Base-by-base conservation (phyloP, 2,113 vertebrate genomes). In the Natator depressus region DNA sequence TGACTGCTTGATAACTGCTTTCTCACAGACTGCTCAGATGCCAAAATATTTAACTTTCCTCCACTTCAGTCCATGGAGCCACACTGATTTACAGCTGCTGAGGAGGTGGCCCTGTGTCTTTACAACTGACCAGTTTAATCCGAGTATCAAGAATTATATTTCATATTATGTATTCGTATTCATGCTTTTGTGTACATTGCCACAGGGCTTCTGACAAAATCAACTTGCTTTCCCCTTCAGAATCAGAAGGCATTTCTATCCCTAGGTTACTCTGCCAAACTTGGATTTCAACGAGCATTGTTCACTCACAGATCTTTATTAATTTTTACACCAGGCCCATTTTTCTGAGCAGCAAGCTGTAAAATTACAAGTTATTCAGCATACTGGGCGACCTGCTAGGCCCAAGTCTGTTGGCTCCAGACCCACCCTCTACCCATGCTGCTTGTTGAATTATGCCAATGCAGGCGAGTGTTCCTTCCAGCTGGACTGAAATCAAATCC, bases 401-500 rank as follows among this genome's bases (percentile, higher is more conserved):
- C 29, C 38, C 82, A 80, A 80, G 49, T 20, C 82, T 54, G 2
- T 0, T n/a, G 80, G 59, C 42, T 47, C 25, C 1, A 2, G 3
- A 84, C 24, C 24, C n/a, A 12, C 2, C 10, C 19, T 10, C 24
- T 49, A 57, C 35, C 57, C 62, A 87, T 82, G 4, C 3, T 55
- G 25, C 59, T 38, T 24, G 24, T 5, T 85, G 35, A 2, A 20
- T 46, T 25, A 38, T 51, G 27, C 35, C 54, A n/a, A 84, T 4
- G 46, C 54, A 4, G 5, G 2, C 38, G 2, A 4, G 1, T 0
- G 3, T 14, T 38, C 54, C 19, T 79, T 82, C 38, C 57, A 85
- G 46, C 2, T 84, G n/a, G 24, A 22, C 51, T 82, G 81, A 87
- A 96, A 91, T 75, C 5, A 80, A 50, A 46, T 35, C 5, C 17